Evolutionary conservation across 2,113 vertebrate genomes (phyloP).

Genomic region (Poecilia latipinna): DNA sequence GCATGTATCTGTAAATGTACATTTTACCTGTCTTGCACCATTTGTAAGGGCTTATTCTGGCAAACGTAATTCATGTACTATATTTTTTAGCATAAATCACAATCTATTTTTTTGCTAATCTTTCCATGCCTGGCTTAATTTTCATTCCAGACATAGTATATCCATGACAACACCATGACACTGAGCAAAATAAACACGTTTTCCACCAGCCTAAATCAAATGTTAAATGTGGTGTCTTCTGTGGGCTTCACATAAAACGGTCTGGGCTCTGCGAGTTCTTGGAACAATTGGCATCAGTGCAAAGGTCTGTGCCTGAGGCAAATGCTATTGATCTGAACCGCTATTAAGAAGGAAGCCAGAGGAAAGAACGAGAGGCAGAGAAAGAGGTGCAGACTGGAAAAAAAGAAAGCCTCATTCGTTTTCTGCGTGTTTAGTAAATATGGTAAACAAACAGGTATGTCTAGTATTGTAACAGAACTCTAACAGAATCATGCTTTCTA

Average conservation of each 20-base stretch:
- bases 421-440: constrained; percentile 16
- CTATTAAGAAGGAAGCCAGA: constrained; percentile 53
- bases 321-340: constrained; percentile 68
- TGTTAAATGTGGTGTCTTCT: constrained; percentile 32
- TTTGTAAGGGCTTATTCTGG: not conserved
- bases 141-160: not conserved
- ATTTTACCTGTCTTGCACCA: not conserved
- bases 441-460: constrained; percentile 15
- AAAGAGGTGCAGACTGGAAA: constrained; percentile 11
- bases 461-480: constrained; percentile 10
- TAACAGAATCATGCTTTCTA: constrained; percentile 14
- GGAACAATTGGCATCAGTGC: constrained; percentile 71
- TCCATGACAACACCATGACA: constrained; percentile 9
- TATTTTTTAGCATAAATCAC: not conserved
- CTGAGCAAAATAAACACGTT: constrained; percentile 40
- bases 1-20: not conserved
- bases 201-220: constrained; percentile 39
- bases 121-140: not conserved
- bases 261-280: constrained; percentile 50
- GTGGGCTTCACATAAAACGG: constrained; percentile 46
- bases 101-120: not conserved
- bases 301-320: constrained; percentile 72
- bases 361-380: not conserved
- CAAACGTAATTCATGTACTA: not conserved
- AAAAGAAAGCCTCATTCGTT: constrained; percentile 41